phyloP scores from a whole-genome alignment of 2,113 vertebrate species.

The Xerus inauris region DNA sequence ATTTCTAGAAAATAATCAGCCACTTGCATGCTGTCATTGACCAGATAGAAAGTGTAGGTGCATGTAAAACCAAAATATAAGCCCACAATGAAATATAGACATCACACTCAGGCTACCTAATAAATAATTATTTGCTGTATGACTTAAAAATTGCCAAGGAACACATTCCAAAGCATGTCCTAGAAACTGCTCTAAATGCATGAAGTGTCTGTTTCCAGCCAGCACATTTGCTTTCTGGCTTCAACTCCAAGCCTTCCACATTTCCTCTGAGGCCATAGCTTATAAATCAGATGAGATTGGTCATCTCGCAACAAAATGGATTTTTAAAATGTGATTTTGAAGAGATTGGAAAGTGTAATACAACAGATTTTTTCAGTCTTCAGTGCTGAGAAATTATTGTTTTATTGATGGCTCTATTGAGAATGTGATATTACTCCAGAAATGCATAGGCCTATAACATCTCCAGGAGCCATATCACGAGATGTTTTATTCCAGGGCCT shows the following conservation, averaged over 20 bases:
- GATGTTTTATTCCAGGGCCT: slow-evolving; percentile 53
- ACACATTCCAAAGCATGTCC: slow-evolving; percentile 2
- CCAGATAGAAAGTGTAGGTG: background rate
- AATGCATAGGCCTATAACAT: background rate
- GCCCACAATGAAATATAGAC: background rate
- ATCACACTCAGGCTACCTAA: background rate
- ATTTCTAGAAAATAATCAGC: slow-evolving; percentile 2
- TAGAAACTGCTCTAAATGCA: slow-evolving; percentile 59
- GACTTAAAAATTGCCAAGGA: slow-evolving; percentile 20
- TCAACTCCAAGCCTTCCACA: slow-evolving; percentile 52
- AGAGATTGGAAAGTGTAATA: slow-evolving; percentile 77
- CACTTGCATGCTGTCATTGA: background rate
- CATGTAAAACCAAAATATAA: background rate
- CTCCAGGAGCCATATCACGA: slow-evolving; percentile 41
- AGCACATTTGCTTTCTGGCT: slow-evolving; percentile 48
- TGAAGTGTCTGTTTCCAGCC: slow-evolving; percentile 44
- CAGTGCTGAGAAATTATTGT: slow-evolving; percentile 67
- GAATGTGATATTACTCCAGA: slow-evolving; percentile 56
- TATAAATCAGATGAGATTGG: slow-evolving; percentile 78
- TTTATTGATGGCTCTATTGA: slow-evolving; percentile 71
- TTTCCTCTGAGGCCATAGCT: slow-evolving; percentile 74
- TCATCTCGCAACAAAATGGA: slow-evolving; percentile 76
- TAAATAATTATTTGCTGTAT: slow-evolving; percentile 25
- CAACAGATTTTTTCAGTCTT: slow-evolving; percentile 75
- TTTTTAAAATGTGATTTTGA: slow-evolving; percentile 79